phyloP scores from a whole-genome alignment of 1,140 invertebrate species.

The Globodera ellingtonae region DNA sequence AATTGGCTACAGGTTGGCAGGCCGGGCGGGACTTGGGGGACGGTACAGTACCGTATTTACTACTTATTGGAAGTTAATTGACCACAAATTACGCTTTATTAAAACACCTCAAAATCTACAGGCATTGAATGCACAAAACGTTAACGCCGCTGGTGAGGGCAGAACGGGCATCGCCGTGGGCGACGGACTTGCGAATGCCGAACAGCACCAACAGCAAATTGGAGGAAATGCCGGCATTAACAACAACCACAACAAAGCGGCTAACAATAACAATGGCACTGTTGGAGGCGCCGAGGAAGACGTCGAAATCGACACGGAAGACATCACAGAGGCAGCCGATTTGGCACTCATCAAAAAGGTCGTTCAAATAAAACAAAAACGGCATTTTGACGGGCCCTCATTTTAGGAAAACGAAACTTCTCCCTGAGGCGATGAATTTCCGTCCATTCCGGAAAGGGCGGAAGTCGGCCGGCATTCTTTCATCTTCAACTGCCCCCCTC shows the following conservation, averaged over 20 bases:
- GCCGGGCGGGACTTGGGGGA: not conserved
- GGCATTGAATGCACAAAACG: conserved; percentile 53
- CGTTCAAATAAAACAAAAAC: too few relatives aligned
- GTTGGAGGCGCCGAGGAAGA: not conserved
- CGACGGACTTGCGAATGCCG: conserved; percentile 54
- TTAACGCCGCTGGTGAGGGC: conserved; percentile 39
- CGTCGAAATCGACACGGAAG: conserved; percentile 18
- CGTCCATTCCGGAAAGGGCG: not conserved
- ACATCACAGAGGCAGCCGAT: conserved; percentile 27
- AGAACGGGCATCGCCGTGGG: conserved; percentile 46
- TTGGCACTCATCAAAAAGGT: conserved; percentile 30
- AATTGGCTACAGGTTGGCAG: conserved; percentile 63
- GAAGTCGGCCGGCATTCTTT: not conserved
- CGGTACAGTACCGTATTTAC: not conserved
- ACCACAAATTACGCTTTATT: too few relatives aligned
- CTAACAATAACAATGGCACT: not conserved
- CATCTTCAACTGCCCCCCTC: not conserved
- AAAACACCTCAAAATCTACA: conserved; percentile 20
- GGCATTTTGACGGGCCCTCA: not conserved
- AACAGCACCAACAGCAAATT: not conserved
- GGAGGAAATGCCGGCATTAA: not conserved
- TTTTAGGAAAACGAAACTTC: not conserved
- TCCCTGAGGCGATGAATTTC: not conserved
- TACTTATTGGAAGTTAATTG: too few relatives aligned
- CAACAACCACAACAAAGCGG: not conserved